These are phyloP conservation scores for Capreolus pygargus DNA, from an alignment of 2,113 vertebrate genomes.

Conservation along the genomic window DNA sequence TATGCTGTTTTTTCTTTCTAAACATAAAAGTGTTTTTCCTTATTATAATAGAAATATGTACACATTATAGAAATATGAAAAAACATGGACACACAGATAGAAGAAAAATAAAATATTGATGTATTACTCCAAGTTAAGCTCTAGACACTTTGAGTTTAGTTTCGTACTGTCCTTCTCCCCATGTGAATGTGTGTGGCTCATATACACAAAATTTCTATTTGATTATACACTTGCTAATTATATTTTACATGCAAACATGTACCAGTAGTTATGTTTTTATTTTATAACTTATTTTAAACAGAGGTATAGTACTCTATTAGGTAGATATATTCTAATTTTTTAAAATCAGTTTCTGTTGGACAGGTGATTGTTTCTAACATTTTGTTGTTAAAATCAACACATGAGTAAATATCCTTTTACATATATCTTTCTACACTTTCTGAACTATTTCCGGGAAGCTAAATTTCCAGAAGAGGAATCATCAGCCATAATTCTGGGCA, in stretches of 20 bases:
- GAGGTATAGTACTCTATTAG: neutral
- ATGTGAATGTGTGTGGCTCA: neutral
- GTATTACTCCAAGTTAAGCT: neutral
- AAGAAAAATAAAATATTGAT: constrained; percentile 10
- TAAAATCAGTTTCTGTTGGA: neutral
- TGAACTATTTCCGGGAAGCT: constrained; percentile 23
- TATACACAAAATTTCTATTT: neutral
- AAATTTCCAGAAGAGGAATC: constrained; percentile 27
- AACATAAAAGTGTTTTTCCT: neutral
- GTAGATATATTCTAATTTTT: neutral
- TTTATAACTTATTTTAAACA: neutral
- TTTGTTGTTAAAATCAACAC: neutral
- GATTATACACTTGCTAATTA: neutral
- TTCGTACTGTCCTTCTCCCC: neutral
- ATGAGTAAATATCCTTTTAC: neutral
- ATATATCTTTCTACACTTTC: constrained; percentile 24
- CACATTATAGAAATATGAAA: neutral
- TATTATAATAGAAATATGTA: neutral
- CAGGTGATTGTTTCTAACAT: neutral
- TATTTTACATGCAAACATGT: neutral
- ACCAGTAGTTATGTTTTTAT: neutral
- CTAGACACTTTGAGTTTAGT: neutral
- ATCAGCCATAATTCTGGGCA: neutral
- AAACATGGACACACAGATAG: neutral
- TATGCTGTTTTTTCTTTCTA: neutral